A percentile compares a stretch with the other conserved stretches of the same genome.
These are phyloP conservation scores for Tetrapedia diversipes DNA, from an alignment of 2,888 invertebrate genomes.

Conservation along the genomic window DNA sequence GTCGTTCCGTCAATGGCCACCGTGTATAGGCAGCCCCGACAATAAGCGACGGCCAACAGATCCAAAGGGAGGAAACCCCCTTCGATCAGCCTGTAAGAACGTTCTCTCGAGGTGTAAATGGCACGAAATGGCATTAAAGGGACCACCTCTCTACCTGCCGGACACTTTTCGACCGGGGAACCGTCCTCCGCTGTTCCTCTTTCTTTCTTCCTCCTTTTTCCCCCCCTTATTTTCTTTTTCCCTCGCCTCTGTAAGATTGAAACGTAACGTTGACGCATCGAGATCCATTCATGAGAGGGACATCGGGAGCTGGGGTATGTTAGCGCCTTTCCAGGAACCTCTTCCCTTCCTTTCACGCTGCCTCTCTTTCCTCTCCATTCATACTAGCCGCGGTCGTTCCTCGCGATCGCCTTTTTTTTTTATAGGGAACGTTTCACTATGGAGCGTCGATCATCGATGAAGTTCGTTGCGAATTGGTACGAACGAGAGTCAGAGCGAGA, in stretches of 20 bases:
- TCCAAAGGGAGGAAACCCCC: constrained; percentile 39
- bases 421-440: not conserved
- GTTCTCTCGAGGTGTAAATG: constrained; percentile 69
- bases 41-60: constrained; percentile 42
- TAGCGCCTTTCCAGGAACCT: constrained; percentile 46
- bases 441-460: constrained; percentile 1
- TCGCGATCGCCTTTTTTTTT: constrained; percentile 7
- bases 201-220: not conserved
- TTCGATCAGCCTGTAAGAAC: constrained; percentile 32
- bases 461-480: not conserved
- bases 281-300: constrained; percentile 52
- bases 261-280: constrained; percentile 73
- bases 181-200: not conserved
- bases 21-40: constrained; percentile 51
- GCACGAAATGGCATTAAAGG: constrained; percentile 64
- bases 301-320: constrained; percentile 34
- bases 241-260: constrained; percentile 58
- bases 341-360: not conserved
- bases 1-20: constrained; percentile 74
- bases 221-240: not conserved
- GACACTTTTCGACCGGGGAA: constrained; percentile 40
- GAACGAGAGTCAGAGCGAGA: not conserved
- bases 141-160: constrained; percentile 66
- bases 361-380: constrained; percentile 44
- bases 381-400: constrained; percentile 15